A percentile compares a stretch with the other conserved stretches of the same genome.
phyloP scores from a whole-genome alignment of 2,888 invertebrate species.

The Nephrotoma appendiculata region DNA sequence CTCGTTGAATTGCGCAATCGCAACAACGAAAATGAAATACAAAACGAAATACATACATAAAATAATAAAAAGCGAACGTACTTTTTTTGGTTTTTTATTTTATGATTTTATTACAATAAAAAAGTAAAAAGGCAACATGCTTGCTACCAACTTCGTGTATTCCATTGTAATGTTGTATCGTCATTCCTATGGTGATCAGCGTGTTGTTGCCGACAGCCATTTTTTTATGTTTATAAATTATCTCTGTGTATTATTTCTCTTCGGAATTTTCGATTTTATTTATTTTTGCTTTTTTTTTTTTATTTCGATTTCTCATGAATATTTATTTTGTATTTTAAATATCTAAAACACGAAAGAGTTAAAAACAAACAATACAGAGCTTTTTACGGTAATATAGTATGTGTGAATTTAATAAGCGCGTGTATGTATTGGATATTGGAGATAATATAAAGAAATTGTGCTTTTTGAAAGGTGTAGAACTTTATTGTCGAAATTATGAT shows the following conservation, averaged over 20 bases:
- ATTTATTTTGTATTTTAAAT: not conserved
- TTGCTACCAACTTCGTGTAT: not conserved
- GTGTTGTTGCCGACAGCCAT: not conserved
- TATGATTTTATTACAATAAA: not conserved
- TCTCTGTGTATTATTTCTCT: not conserved
- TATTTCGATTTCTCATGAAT: not conserved
- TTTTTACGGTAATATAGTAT: not conserved
- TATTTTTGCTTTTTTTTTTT: not conserved
- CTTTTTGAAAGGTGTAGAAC: not conserved
- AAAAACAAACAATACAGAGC: not conserved
- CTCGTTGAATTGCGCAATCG: conserved; percentile 16
- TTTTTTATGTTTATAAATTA: not conserved
- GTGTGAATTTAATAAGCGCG: not conserved
- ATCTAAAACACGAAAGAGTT: not conserved
- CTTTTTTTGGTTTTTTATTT: not conserved
- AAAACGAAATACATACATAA: not conserved
- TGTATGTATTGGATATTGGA: too few species aligned
- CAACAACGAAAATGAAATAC: not conserved
- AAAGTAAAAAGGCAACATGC: not conserved
- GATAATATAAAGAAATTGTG: not conserved
- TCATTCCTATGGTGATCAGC: not conserved
- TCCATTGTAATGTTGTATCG: not conserved
- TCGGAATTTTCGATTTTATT: not conserved
- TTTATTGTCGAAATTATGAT: not conserved
- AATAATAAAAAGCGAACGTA: not conserved